These are phyloP conservation scores for Helarctos malayanus DNA, from an alignment of 2,797 vertebrate species.

Conservation along the genomic window DNA sequence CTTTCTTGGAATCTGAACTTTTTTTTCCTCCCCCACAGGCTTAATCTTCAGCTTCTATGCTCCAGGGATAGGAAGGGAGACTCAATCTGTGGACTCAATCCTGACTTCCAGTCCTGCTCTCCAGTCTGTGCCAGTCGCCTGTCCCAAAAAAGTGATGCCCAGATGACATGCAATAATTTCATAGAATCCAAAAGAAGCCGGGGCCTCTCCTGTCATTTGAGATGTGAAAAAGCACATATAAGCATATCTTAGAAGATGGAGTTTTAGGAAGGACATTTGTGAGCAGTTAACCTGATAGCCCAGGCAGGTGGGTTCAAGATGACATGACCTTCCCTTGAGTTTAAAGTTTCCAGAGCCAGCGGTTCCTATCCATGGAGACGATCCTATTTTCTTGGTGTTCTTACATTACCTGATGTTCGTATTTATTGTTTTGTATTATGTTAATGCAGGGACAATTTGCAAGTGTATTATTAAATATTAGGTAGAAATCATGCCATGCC, in stretches of 20 bases:
- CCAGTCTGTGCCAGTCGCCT: neutral
- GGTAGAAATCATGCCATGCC: conserved; percentile 67
- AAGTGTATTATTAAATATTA: conserved; percentile 70
- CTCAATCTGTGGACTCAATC: neutral
- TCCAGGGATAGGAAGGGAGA: neutral
- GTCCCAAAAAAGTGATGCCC: neutral
- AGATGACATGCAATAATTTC: neutral
- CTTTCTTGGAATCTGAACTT: conserved; percentile 40
- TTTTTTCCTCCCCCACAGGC: conserved; percentile 4
- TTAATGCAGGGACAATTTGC: conserved; percentile 75
- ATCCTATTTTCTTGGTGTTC: conserved; percentile 69
- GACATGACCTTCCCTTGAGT: conserved; percentile 42
- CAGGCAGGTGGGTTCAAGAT: neutral
- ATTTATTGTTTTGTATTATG: conserved; percentile 89
- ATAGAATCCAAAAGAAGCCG: neutral
- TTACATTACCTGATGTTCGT: conserved; percentile 81
- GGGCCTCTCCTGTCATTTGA: conserved; percentile 67
- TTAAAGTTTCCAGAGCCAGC: conserved; percentile 62
- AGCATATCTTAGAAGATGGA: conserved; percentile 45
- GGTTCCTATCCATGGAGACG: conserved; percentile 67
- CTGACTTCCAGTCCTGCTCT: neutral
- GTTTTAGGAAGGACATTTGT: conserved; percentile 32
- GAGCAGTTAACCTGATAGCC: conserved; percentile 65
- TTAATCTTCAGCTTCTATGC: conserved; percentile 62
- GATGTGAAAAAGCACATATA: conserved; percentile 73